Evolutionary conservation across 2,797 vertebrate species (phyloP).

Genomic region (Tiaroga cobitis): DNA sequence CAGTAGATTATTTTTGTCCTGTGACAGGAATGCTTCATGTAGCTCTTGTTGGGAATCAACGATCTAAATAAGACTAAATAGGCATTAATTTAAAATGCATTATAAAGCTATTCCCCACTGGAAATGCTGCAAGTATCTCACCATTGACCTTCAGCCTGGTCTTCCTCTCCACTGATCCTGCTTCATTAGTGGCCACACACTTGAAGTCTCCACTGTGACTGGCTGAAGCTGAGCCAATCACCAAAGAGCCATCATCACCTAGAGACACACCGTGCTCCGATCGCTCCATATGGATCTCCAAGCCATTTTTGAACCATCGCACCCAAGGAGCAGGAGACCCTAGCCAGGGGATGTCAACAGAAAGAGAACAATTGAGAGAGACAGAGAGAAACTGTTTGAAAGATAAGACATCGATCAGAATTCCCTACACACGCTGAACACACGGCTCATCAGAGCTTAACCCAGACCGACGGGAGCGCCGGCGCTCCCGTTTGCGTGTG

Average conservation of each 20-base stretch:
- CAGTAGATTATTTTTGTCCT: not conserved
- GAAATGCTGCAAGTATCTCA: constrained; percentile 62
- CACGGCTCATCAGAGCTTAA: constrained; percentile 61
- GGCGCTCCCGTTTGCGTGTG: too few species aligned
- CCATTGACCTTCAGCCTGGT: constrained; percentile 84
- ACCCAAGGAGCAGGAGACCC: constrained; percentile 78
- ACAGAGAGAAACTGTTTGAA: constrained; percentile 2
- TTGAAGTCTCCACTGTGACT: constrained; percentile 84
- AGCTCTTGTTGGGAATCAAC: not conserved
- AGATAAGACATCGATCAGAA: constrained; percentile 60
- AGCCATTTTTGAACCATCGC: constrained; percentile 85
- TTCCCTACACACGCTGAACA: constrained; percentile 58
- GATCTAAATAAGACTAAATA: not conserved
- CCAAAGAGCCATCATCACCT: constrained; percentile 79
- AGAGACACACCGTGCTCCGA: constrained; percentile 70
- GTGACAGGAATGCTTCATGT: not conserved
- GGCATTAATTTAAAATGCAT: not conserved
- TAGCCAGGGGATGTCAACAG: constrained; percentile 43
- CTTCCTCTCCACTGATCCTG: constrained; percentile 82
- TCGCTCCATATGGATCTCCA: constrained; percentile 74
- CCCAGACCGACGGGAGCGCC: too few species aligned
- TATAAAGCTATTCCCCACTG: not conserved
- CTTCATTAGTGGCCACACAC: constrained; percentile 88
- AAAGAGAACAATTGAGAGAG: constrained; percentile 36
- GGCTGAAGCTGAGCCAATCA: constrained; percentile 79